phyloP scores from a whole-genome alignment of 1,140 invertebrate species.

The Sarcophaga peregrina region DNA sequence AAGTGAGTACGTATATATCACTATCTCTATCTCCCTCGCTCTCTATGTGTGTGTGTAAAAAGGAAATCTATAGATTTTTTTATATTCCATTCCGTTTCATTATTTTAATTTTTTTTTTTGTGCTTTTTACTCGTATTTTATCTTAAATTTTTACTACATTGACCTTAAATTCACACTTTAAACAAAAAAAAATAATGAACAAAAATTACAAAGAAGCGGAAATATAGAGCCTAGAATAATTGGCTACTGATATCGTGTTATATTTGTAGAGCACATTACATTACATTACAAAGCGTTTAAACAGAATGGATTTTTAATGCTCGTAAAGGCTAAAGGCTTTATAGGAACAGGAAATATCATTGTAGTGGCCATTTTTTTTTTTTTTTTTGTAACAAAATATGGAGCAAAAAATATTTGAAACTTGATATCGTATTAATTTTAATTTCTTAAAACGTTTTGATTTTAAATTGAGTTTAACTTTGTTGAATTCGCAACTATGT shows the following conservation, averaged over 20 bases:
- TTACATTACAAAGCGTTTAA: no score
- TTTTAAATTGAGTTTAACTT: no score
- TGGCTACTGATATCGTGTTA: not conserved
- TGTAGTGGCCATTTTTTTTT: no score
- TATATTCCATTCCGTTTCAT: not conserved
- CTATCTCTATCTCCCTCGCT: not conserved
- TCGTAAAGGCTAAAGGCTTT: no score
- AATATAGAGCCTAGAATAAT: not conserved
- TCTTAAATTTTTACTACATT: slow-evolving; percentile 41
- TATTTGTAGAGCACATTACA: not conserved
- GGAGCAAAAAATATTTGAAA: no score
- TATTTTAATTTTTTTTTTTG: not conserved
- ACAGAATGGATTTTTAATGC: no score
- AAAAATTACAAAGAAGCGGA: not conserved
- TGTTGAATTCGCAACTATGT: no score
- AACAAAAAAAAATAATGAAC: not conserved
- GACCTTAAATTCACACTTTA: slow-evolving; percentile 28
- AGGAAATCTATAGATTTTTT: not conserved
- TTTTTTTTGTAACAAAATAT: no score
- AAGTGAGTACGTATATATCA: no score
- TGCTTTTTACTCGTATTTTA: not conserved
- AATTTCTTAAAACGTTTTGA: no score
- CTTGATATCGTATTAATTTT: no score
- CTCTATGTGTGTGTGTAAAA: not conserved
- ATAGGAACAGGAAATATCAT: no score